phyloP scores from a whole-genome alignment of 2,797 vertebrate species.

The Poliocrania exsul region DNA sequence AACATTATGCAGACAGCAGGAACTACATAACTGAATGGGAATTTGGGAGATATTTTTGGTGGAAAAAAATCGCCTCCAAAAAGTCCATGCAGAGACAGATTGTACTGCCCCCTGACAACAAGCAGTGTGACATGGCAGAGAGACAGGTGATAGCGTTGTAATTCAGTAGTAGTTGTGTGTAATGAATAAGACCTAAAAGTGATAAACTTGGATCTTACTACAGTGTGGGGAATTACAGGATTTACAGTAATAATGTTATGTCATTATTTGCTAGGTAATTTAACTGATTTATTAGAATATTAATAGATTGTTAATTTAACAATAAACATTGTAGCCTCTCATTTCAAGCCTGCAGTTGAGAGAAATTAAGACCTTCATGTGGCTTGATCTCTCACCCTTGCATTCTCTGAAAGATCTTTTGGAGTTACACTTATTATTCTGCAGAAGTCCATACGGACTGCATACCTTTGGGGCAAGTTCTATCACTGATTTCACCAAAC shows the following conservation, averaged over 20 bases:
- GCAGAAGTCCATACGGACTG: not conserved
- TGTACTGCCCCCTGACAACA: not conserved
- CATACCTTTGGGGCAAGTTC: not conserved
- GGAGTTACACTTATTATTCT: not conserved
- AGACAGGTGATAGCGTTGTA: not conserved
- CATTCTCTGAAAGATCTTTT: not conserved
- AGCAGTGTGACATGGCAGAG: accelerated
- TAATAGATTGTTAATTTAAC: not conserved
- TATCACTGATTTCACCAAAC: not conserved
- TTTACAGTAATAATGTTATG: not conserved
- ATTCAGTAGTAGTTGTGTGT: not conserved
- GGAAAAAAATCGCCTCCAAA: not conserved
- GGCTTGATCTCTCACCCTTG: not conserved
- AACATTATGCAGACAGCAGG: not conserved
- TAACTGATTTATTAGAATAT: not conserved
- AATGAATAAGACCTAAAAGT: not conserved
- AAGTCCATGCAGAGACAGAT: accelerated
- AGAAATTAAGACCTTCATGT: not conserved
- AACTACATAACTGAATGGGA: not conserved
- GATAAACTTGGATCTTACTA: not conserved
- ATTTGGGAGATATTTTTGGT: not conserved
- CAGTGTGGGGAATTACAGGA: not conserved
- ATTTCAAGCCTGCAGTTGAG: not conserved
- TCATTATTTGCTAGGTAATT: not conserved
- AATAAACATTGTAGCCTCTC: not conserved